Evolutionary conservation across 2,113 vertebrate species (phyloP).

Genomic region (Piprites chloris): DNA sequence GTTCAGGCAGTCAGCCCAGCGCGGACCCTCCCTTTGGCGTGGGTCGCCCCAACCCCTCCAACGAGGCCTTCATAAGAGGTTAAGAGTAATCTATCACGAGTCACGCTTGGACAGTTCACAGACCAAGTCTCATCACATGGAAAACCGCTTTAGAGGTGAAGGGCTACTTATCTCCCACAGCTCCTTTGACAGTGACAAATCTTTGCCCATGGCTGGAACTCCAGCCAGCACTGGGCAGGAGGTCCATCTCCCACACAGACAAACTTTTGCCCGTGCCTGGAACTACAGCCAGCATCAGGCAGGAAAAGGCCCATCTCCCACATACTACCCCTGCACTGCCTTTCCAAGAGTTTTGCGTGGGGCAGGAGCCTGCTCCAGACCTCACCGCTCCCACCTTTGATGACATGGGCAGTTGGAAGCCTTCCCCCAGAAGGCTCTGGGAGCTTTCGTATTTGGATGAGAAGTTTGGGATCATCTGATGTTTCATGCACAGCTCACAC

Average conservation of each 20-base stretch:
- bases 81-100: background rate
- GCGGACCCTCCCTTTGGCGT: no score
- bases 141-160: background rate
- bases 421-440: background rate
- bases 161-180: background rate
- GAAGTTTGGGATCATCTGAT: background rate
- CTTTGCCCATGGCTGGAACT: background rate
- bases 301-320: background rate
- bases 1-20: no score
- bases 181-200: background rate
- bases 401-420: rapidly evolving
- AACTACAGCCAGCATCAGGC: background rate
- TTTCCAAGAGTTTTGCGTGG: background rate
- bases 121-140: no score
- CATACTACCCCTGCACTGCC: rapidly evolving
- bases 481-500: background rate
- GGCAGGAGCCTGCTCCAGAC: background rate
- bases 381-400: background rate
- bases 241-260: background rate
- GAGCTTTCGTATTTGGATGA: background rate
- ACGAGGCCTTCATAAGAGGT: rapidly evolving
- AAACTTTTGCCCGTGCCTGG: background rate
- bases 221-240: background rate
- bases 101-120: rapidly evolving
- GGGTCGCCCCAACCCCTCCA: background rate